Evolutionary conservation across 2,888 invertebrate genomes (phyloP).

Genomic region (Caenorhabditis drosophilae): DNA sequence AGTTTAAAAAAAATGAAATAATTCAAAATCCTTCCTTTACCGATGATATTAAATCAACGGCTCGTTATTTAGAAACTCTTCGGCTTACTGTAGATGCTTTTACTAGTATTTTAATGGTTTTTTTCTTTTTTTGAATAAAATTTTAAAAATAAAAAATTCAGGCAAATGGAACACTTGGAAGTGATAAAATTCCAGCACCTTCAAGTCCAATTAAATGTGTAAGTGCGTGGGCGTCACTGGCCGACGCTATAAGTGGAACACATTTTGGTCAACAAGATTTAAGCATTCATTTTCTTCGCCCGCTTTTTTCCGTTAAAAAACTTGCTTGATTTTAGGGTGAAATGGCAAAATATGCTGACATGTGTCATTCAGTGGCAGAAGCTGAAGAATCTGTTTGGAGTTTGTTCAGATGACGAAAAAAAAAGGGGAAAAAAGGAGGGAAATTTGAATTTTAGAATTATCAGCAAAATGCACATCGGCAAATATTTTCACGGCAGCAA

Average conservation of each 20-base stretch:
- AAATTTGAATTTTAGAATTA: neutral
- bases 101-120: neutral
- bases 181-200: neutral
- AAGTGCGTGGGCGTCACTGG: neutral
- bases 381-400: neutral
- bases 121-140: too few species aligned
- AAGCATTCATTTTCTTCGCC: too few species aligned
- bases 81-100: neutral
- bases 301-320: too few species aligned
- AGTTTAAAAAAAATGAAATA: constrained; percentile 1
- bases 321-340: neutral
- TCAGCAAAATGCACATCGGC: too few species aligned
- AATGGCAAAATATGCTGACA: neutral
- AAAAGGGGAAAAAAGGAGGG: neutral
- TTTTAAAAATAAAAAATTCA: too few species aligned
- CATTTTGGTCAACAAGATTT: neutral
- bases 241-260: neutral
- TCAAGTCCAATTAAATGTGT: neutral
- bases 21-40: neutral
- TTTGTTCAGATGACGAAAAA: too few species aligned
- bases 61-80: neutral
- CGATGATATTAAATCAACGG: neutral
- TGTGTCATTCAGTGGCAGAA: neutral
- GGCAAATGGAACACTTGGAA: neutral
- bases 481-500: too few species aligned